Conservation (phyloP, 35 echinoderm and acorn worm genomes). For the Stichopus chloronotus region DNA sequence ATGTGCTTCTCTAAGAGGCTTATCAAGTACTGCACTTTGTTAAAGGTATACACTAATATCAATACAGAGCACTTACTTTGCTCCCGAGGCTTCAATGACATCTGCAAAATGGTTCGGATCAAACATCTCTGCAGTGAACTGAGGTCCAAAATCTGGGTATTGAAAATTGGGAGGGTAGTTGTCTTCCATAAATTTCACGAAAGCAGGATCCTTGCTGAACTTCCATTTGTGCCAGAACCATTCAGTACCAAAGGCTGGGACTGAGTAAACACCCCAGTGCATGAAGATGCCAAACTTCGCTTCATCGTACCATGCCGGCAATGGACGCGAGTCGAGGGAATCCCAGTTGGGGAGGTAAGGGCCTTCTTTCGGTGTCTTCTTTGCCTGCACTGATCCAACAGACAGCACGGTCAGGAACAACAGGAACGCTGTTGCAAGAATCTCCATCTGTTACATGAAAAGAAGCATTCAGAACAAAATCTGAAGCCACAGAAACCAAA, state of each 20-base stretch:
- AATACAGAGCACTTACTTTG: slow-evolving; percentile 51
- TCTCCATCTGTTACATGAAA: background rate
- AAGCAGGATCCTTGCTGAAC: background rate
- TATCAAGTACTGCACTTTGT: too few relatives aligned
- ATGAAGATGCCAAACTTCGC: slow-evolving; percentile 97
- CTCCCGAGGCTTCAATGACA: slow-evolving; percentile 70
- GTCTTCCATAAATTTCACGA: slow-evolving; percentile 75
- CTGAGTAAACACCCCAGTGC: slow-evolving; percentile 93
- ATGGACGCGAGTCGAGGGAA: slow-evolving; percentile 76
- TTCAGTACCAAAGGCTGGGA: slow-evolving; percentile 79
- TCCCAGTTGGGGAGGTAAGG: slow-evolving; percentile 88
- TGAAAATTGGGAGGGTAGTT: slow-evolving; percentile 62
- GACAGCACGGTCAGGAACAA: background rate
- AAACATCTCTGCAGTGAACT: slow-evolving; percentile 69
- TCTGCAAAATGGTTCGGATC: slow-evolving; percentile 69
- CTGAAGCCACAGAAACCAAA: too few relatives aligned
- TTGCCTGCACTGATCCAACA: background rate
- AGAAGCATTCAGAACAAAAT: too few relatives aligned
- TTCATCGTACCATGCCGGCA: slow-evolving; percentile 89
- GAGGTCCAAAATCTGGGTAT: slow-evolving; percentile 71
- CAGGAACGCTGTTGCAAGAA: background rate
- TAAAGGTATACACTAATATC: too few relatives aligned
- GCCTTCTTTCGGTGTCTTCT: background rate
- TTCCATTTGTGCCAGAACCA: slow-evolving; percentile 92
- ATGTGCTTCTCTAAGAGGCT: too few relatives aligned